Evolutionary conservation across 1,140 invertebrate genomes (phyloP).

Genomic region (Agrypnia vestita): DNA sequence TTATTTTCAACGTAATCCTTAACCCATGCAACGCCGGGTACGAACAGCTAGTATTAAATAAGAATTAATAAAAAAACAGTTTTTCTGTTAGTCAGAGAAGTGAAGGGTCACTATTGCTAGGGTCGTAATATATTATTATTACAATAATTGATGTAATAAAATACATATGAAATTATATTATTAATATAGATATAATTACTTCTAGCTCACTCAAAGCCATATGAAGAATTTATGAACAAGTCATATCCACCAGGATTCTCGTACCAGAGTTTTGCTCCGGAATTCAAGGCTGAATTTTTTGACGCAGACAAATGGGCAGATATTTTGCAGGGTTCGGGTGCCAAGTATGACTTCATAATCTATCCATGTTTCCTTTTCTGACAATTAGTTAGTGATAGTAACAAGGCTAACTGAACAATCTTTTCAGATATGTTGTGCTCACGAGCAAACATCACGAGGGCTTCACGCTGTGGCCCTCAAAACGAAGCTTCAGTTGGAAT

Average conservation of each 20-base stretch:
- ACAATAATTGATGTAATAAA: too few relatives aligned
- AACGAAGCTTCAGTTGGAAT: slow-evolving; percentile 93
- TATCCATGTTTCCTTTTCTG: background rate
- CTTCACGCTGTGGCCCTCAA: slow-evolving; percentile 91
- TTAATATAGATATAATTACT: too few relatives aligned
- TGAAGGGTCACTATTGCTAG: too few relatives aligned
- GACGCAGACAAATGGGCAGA: slow-evolving; percentile 84
- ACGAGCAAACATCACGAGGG: slow-evolving; percentile 97
- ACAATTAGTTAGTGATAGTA: background rate
- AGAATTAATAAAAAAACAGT: too few relatives aligned
- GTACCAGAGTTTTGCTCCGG: slow-evolving; percentile 89
- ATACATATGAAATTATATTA: too few relatives aligned
- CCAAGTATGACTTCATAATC: slow-evolving; percentile 78
- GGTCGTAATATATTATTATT: too few relatives aligned
- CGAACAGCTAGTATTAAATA: too few relatives aligned
- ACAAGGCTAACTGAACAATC: slow-evolving; percentile 17
- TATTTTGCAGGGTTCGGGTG: slow-evolving; percentile 83
- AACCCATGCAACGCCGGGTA: too few relatives aligned
- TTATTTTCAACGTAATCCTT: too few relatives aligned
- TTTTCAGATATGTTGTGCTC: slow-evolving; percentile 86
- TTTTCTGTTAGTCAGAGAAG: too few relatives aligned
- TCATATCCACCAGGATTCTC: slow-evolving; percentile 87
- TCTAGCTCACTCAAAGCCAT: slow-evolving; percentile 62
- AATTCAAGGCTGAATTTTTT: slow-evolving; percentile 89
- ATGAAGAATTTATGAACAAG: slow-evolving; percentile 80